Conservation (phyloP, 2,113 vertebrate genomes). For the Falco punctatus region DNA sequence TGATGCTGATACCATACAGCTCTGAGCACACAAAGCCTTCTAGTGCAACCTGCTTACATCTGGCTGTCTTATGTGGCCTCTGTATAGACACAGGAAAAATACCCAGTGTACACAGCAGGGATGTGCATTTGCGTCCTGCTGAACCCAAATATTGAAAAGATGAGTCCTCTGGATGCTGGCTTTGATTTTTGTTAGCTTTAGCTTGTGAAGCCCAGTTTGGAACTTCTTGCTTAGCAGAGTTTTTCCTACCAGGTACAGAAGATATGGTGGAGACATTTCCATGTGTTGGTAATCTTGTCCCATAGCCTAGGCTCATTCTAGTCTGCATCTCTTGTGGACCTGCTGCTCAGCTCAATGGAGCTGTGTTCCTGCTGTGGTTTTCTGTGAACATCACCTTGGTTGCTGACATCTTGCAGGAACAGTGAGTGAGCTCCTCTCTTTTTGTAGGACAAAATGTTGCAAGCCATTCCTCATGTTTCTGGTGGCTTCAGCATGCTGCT, state of each 20-base stretch:
- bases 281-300: accelerated
- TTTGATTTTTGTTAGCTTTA: background rate
- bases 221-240: background rate
- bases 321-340: background rate
- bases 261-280: background rate
- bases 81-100: background rate
- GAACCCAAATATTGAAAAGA: background rate
- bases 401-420: background rate
- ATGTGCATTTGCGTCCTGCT: background rate
- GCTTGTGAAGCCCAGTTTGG: background rate
- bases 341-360: background rate
- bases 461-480: background rate
- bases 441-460: background rate
- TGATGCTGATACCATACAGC: background rate
- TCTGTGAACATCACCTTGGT: background rate
- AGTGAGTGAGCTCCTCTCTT: background rate
- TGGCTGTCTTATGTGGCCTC: background rate
- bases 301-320: background rate
- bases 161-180: background rate
- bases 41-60: accelerated
- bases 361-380: background rate
- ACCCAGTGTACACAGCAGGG: background rate
- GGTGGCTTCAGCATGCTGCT: background rate
- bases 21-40: background rate
- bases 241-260: background rate